Percentiles rank a stretch among this genome's conserved stretches.
These are phyloP conservation scores for Diaprepes abbreviatus DNA, from an alignment of 2,888 invertebrate genomes.

Conservation along the genomic window DNA sequence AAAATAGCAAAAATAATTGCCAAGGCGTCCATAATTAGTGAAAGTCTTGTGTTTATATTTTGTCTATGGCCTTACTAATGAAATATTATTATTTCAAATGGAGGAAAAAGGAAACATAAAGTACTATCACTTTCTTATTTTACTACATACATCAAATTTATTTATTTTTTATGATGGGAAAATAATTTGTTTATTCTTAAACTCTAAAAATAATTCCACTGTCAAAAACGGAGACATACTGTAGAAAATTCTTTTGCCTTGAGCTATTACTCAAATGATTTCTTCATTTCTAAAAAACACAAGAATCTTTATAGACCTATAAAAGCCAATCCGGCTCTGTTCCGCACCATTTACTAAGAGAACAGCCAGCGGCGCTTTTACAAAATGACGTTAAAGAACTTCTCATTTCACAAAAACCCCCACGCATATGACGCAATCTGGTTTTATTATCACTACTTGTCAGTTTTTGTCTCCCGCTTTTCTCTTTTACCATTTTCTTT, in stretches of 20 bases:
- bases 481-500: conserved; percentile 25
- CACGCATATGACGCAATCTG: conserved; percentile 36
- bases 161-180: too few relatives aligned
- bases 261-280: not conserved
- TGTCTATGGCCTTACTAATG: too few relatives aligned
- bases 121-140: too few relatives aligned
- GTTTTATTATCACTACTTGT: conserved; percentile 37
- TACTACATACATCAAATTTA: too few relatives aligned
- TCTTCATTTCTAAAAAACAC: conserved; percentile 5
- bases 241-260: conserved; percentile 3
- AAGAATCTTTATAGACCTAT: conserved; percentile 1
- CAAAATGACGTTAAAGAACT: conserved; percentile 11
- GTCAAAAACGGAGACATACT: too few relatives aligned
- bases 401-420: conserved; percentile 29
- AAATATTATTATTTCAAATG: too few relatives aligned
- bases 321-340: conserved; percentile 11
- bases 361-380: conserved; percentile 7
- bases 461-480: conserved; percentile 31
- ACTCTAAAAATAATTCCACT: too few relatives aligned
- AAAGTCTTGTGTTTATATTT: too few relatives aligned
- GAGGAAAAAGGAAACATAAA: too few relatives aligned
- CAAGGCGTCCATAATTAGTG: too few relatives aligned
- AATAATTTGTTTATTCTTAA: too few relatives aligned
- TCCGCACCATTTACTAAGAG: conserved; percentile 6
- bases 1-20: too few relatives aligned